Base-by-base conservation (phyloP, 1,140 invertebrate species). In the Neodiprion fabricii region DNA sequence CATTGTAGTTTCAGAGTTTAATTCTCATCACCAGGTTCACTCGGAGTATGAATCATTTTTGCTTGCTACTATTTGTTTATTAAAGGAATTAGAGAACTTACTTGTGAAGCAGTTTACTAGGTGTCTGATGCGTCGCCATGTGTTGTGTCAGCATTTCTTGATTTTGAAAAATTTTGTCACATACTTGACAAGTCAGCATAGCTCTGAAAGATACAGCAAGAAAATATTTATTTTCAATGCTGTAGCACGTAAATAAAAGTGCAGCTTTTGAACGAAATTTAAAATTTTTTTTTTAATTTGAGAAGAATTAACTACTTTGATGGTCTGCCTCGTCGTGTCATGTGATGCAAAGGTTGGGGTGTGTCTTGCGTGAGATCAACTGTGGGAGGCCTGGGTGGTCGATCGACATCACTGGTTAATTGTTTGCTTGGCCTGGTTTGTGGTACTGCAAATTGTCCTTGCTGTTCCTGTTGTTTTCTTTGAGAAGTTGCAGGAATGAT, bases 401-500 rank as follows among this genome's bases (percentile, higher is more conserved):
- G 82, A 73, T 90, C 89, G 17, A 90, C 83, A 1, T 88, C 87
- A 47, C 76, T 84, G 7, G 80, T 78, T 1, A 76, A 68, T 50
- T 82, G 70, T 40, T 85, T 85, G 23, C 75, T 83, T 53, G 85
- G 83, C 69, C 86, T 87, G 68, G 86, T 88, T 69, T 89, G 88
- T 4, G 89, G 89, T 66, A 89, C 83, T 9, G 85, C 89, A 76
- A 90, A 90, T 28, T 88, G 85, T 8, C 78, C 80, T 70, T 80
- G 82, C 73, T 86, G 85, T 23, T 85, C 82, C 50, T 85, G 84
- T 28, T 88, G 84, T 53, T 88, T 87, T 69, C 85, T 83, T 75
- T 88, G 87, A 7, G 81, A 79, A 75, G 80, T 87, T 61, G 89
- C 85, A n/a, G 91, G 90, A 76, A 92, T 91, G 71, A 95, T 94